Conservation (phyloP, 2,797 vertebrate genomes). For the Artibeus lituratus region DNA sequence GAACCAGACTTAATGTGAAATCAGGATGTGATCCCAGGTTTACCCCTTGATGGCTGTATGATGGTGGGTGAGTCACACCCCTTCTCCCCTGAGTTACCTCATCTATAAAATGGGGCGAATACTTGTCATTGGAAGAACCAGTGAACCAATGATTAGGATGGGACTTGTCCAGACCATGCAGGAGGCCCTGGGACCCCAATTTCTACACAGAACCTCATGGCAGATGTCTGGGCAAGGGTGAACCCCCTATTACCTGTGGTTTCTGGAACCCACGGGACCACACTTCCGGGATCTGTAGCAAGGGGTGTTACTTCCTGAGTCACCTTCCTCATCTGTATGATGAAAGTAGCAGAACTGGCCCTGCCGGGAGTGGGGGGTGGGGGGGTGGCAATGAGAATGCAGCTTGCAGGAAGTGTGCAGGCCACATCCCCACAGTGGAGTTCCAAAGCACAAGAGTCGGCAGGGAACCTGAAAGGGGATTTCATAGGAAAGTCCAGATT, state of each 20-base stretch:
- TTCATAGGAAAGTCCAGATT: background rate
- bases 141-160: background rate
- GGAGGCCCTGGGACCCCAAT: background rate
- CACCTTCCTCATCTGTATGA: background rate
- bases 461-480: background rate
- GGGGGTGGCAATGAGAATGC: background rate
- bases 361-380: too few species aligned
- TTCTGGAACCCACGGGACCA: background rate
- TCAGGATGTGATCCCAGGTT: background rate
- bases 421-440: background rate
- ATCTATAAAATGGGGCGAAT: background rate
- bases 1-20: background rate
- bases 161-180: background rate
- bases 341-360: background rate
- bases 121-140: background rate
- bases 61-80: background rate
- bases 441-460: background rate
- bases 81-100: background rate
- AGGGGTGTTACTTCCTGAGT: slow-evolving; percentile 8
- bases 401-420: background rate
- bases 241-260: background rate
- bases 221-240: background rate
- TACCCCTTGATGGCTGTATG: background rate
- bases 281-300: slow-evolving; percentile 11
- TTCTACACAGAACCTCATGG: background rate